Evolutionary conservation across 2,113 vertebrate species (phyloP).

Genomic region (human): DNA sequence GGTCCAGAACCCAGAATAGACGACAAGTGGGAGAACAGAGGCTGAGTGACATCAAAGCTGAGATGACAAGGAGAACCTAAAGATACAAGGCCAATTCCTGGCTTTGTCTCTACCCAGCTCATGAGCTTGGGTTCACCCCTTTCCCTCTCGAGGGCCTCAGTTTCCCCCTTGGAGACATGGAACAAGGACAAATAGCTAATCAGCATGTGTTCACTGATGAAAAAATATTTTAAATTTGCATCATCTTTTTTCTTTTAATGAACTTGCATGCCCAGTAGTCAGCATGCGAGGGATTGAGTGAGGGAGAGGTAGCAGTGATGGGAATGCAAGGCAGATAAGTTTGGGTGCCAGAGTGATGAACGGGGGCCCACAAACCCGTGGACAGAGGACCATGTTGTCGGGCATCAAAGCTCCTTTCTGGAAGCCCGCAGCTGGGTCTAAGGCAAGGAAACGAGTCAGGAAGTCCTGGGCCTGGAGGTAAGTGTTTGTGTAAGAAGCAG

Average conservation of each 20-base stretch:
- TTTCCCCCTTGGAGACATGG: background rate
- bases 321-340: background rate
- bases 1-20: background rate
- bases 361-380: background rate
- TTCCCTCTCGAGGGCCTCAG: background rate
- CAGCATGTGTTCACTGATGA: no score
- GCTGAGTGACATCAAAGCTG: background rate
- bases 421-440: constrained; percentile 50
- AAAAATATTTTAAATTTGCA: background rate
- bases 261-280: background rate
- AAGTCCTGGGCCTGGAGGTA: constrained; percentile 74
- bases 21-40: rapidly evolving
- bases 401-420: background rate
- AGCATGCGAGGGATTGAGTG: rapidly evolving
- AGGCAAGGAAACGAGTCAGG: constrained; percentile 62
- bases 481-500: constrained; percentile 76
- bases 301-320: rapidly evolving
- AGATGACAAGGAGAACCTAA: rapidly evolving
- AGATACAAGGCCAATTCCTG: background rate
- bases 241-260: background rate
- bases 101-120: background rate
- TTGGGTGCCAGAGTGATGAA: background rate
- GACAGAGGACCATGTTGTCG: background rate
- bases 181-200: background rate
- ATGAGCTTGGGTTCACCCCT: rapidly evolving